Evolutionary conservation across 2,113 vertebrate species (phyloP).

Genomic region (Dasyprocta punctata): DNA sequence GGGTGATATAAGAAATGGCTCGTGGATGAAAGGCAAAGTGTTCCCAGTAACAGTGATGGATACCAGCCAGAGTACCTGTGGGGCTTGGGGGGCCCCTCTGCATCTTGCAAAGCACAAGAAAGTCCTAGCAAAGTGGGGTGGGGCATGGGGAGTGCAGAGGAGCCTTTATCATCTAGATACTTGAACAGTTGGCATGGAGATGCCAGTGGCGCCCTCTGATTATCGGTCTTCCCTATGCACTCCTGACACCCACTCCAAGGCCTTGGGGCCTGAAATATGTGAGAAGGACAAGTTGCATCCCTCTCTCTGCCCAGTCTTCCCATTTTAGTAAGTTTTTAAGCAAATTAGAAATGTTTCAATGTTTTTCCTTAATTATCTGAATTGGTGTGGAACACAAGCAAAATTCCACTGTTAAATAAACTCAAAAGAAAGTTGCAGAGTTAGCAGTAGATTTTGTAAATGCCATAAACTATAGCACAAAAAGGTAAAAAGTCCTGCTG

Average conservation of each 20-base stretch:
- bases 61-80: too few relatives aligned
- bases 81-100: neutral
- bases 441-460: conserved; percentile 48
- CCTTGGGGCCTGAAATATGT: neutral
- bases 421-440: neutral
- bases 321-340: neutral
- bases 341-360: neutral
- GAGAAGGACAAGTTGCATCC: neutral
- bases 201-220: neutral
- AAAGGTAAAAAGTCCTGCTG: neutral
- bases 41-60: neutral
- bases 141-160: too few relatives aligned
- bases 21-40: neutral
- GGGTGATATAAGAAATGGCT: neutral
- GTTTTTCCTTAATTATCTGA: conserved; percentile 49
- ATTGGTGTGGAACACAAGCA: neutral
- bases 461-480: neutral
- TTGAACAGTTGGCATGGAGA: neutral
- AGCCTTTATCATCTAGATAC: neutral
- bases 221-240: neutral
- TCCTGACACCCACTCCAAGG: neutral
- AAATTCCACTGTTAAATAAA: neutral
- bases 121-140: neutral
- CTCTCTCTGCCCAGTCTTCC: neutral
- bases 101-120: neutral